Evolutionary conservation across 2,797 vertebrate genomes (phyloP).

Genomic region (Syngnathus rostellatus): DNA sequence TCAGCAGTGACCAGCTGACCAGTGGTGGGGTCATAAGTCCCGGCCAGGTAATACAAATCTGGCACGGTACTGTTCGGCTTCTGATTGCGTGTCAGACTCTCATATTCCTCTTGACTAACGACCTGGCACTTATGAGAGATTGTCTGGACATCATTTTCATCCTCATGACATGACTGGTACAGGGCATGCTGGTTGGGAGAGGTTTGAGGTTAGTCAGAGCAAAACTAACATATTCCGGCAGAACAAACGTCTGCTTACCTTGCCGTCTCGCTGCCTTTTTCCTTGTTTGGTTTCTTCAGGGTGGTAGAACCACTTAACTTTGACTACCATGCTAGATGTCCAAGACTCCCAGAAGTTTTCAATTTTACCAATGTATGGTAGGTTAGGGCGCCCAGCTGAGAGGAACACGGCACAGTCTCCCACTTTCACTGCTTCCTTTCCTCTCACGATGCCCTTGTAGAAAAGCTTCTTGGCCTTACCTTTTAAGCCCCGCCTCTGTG

Average conservation of each 20-base stretch:
- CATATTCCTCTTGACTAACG: slow-evolving; percentile 89
- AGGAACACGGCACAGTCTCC: slow-evolving; percentile 97
- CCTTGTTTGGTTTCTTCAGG: slow-evolving; percentile 94
- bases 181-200: slow-evolving; percentile 76
- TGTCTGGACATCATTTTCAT: slow-evolving; percentile 98
- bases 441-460: slow-evolving; percentile 93
- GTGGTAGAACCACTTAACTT: slow-evolving; percentile 99
- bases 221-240: slow-evolving; percentile 3
- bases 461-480: slow-evolving; percentile 94
- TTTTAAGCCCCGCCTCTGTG: slow-evolving; percentile 89
- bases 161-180: slow-evolving; percentile 96
- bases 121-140: slow-evolving; percentile 99
- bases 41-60: slow-evolving; percentile 96
- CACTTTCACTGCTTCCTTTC: slow-evolving; percentile 84
- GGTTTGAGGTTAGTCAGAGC: background rate
- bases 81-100: slow-evolving; percentile 87
- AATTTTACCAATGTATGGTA: slow-evolving; percentile 93
- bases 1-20: slow-evolving; percentile 93
- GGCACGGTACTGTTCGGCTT: slow-evolving; percentile 77
- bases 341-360: slow-evolving; percentile 98
- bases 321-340: slow-evolving; percentile 96
- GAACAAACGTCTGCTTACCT: slow-evolving; percentile 41
- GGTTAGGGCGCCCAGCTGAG: slow-evolving; percentile 86
- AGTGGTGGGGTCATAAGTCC: slow-evolving; percentile 92
- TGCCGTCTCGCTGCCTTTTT: slow-evolving; percentile 86